These are phyloP conservation scores for Pangasianodon hypophthalmus DNA, from an alignment of 2,113 vertebrate genomes.

Conservation along the genomic window DNA sequence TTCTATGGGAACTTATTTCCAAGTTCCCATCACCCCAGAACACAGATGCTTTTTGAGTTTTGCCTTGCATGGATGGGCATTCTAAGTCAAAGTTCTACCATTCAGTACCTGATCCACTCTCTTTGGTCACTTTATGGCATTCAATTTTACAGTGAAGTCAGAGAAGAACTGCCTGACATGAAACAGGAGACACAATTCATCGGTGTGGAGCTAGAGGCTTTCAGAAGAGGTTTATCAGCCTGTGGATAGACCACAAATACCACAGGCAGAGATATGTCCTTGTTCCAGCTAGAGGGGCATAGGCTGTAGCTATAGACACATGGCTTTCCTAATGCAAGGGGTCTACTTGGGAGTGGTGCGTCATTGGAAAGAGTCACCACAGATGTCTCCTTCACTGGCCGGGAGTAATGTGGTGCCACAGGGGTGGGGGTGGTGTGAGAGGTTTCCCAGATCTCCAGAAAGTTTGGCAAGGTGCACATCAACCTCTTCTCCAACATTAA, in stretches of 20 bases:
- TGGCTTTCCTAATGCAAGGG: background rate
- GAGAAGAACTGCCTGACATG: background rate
- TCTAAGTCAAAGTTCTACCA: background rate
- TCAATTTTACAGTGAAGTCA: background rate
- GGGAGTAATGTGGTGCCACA: background rate
- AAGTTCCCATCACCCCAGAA: background rate
- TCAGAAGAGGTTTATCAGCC: background rate
- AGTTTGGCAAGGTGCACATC: background rate
- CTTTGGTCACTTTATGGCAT: background rate
- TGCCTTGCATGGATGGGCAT: background rate
- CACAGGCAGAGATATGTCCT: background rate
- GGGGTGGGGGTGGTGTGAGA: background rate
- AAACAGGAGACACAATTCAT: constrained; percentile 7
- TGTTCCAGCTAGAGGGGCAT: background rate
- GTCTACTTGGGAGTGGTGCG: background rate
- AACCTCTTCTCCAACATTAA: background rate
- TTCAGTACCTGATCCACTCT: background rate
- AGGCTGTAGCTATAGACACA: background rate
- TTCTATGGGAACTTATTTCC: no score
- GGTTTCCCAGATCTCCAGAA: background rate
- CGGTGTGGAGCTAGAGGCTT: background rate
- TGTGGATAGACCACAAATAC: constrained; percentile 10
- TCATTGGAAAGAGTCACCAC: background rate
- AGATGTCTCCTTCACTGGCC: background rate
- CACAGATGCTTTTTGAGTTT: background rate